These are phyloP conservation scores for Indicator indicator DNA, from an alignment of 2,113 vertebrate species.

Conservation along the genomic window DNA sequence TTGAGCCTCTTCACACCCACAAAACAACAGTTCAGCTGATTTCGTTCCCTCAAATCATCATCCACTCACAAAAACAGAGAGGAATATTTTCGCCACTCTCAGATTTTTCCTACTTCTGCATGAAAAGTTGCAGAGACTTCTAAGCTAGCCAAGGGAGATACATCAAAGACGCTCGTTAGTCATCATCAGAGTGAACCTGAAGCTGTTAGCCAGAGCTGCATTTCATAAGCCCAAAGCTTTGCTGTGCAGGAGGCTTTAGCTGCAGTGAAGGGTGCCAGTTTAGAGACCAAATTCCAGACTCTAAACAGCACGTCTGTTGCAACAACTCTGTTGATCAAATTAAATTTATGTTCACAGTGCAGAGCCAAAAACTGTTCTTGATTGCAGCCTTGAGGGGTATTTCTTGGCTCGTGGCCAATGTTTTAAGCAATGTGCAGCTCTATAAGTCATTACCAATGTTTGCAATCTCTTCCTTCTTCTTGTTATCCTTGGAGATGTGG, in stretches of 20 bases:
- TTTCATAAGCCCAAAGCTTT: not conserved
- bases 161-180: not conserved
- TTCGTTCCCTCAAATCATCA: not conserved
- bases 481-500: conserved; percentile 32
- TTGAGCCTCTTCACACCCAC: not conserved
- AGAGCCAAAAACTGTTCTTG: conserved; percentile 55
- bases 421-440: conserved; percentile 45
- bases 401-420: conserved; percentile 17
- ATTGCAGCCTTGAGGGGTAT: conserved; percentile 59
- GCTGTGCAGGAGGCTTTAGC: not conserved
- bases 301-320: conserved; percentile 39
- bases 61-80: not conserved
- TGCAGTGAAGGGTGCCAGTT: not conserved
- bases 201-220: not conserved
- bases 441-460: conserved; percentile 38
- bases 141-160: not conserved
- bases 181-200: not conserved
- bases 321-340: conserved; percentile 51
- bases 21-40: not conserved
- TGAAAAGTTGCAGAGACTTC: not conserved
- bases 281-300: not conserved
- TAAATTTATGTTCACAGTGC: conserved; percentile 14
- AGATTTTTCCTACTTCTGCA: not conserved
- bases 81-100: not conserved
- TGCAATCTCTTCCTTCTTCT: conserved; percentile 46